Evolutionary conservation across 2,113 vertebrate species (phyloP), one percentile per base, ranked within the genome.

Genomic region (Pampusana beccarii): DNA sequence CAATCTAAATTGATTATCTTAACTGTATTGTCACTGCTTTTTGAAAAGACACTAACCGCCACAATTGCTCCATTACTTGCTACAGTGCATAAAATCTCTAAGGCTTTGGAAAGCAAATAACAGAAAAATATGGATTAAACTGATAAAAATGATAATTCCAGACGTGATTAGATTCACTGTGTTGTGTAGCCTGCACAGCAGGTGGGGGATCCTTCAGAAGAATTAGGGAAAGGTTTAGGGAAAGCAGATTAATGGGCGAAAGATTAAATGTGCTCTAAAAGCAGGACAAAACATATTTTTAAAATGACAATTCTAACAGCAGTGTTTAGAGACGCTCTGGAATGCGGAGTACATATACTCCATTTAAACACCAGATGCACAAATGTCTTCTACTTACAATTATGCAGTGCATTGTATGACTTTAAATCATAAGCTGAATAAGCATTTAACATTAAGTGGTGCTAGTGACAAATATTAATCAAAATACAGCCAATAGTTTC

Each of bases 201-300:
- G 97, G 98, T 97, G 88, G 96, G 96, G 97, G 78, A 97, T 98
- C 97, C 97, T 97, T 97, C 96, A 96, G 96, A 95, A 97, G 98
- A 98, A 98, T 98, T 98, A 98, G 93, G 93, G 95, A 96, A 98
- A 98, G 98, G 97, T 98, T 98, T 98, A 98, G 97, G 89, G 86
- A 98, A 98, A 98, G 97, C 97, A 98, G 98, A 98, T 98, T 98
- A 98, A 97, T 95, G 90, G 94, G 75, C 61, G 97, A 97, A 97
- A 97, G 98, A 98, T 98, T 98, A 98, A 98, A 96, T 96, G 94
- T 93, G 86, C 95, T 98, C 97, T 97, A 97, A 98, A 97, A 97
- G 95, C 97, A 96, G 95, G 95, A 97, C 96, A 97, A 97, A 98
- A 96, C 94, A 95, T 96, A 97, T 98, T 98, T 97, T 97, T 96